phyloP scores from a whole-genome alignment of 2,113 vertebrate genomes.

The Corythornis madagascariensis region DNA sequence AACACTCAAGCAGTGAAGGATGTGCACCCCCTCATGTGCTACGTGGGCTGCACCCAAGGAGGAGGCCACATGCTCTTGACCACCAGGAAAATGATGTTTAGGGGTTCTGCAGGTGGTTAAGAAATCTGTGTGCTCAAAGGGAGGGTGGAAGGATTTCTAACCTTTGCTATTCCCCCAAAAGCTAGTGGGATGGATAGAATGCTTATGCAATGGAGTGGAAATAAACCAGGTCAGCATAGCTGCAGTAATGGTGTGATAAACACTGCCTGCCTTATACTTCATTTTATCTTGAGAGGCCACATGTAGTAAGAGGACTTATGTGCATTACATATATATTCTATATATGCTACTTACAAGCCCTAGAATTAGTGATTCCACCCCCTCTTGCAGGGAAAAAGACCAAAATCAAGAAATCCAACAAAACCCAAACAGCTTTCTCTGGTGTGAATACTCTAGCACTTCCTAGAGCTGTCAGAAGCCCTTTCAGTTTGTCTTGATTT shows the following conservation, averaged over 20 bases:
- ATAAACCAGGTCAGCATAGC: neutral
- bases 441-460: conserved; percentile 52
- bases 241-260: neutral
- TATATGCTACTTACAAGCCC: neutral
- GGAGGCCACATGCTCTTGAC: fast-evolving
- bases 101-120: neutral
- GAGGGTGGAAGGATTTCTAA: neutral
- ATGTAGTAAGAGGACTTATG: neutral
- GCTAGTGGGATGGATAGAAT: neutral
- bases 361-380: neutral
- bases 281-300: neutral
- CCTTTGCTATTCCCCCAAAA: neutral
- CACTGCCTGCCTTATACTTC: neutral
- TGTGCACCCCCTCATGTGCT: neutral
- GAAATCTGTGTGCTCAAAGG: neutral
- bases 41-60: neutral
- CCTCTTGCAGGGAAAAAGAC: neutral
- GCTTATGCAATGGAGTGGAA: neutral
- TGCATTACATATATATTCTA: neutral
- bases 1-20: neutral
- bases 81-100: neutral
- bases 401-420: neutral
- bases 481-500: conserved; percentile 59
- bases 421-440: neutral
- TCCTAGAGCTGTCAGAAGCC: conserved; percentile 55